Percentiles rank a stretch among this genome's conserved stretches.
Evolutionary conservation across 2,888 invertebrate species (phyloP).

Genomic region (Meiosimyza platycephala): DNA sequence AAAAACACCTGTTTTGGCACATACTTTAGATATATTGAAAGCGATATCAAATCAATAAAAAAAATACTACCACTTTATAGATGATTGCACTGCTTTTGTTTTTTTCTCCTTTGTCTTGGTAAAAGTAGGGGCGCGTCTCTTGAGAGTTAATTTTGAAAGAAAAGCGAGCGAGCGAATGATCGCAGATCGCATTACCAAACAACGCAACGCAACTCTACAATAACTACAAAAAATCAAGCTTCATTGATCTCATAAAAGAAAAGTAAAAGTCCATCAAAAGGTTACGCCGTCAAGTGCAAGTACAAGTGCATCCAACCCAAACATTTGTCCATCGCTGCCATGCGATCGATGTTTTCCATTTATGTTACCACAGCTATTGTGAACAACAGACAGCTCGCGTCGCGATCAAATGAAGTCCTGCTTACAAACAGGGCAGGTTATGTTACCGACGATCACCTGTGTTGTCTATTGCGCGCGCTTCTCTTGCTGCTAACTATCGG

Average conservation of each 20-base stretch:
- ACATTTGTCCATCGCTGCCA: neutral
- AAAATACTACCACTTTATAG: neutral
- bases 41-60: slow-evolving; percentile 27
- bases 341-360: too few relatives aligned
- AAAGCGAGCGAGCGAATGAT: slow-evolving; percentile 35
- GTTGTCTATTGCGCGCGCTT: slow-evolving; percentile 1
- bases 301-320: slow-evolving; percentile 23
- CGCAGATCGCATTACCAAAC: slow-evolving; percentile 11
- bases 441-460: slow-evolving; percentile 6
- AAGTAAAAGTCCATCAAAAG: slow-evolving; percentile 52
- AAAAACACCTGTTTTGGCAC: slow-evolving; percentile 30
- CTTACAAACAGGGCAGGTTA: too few relatives aligned
- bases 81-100: neutral
- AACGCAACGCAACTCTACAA: neutral
- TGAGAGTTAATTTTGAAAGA: slow-evolving; percentile 15
- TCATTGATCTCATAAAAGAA: slow-evolving; percentile 23
- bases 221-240: neutral
- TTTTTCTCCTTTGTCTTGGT: neutral
- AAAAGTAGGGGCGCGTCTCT: slow-evolving; percentile 40
- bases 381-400: too few relatives aligned
- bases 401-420: too few relatives aligned
- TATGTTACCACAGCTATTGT: too few relatives aligned
- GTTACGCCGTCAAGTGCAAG: slow-evolving; percentile 27
- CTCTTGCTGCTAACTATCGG: neutral
- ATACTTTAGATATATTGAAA: slow-evolving; percentile 12